Evolutionary conservation across 2,797 vertebrate genomes (phyloP).

Genomic region (Distichodus sexfasciatus): DNA sequence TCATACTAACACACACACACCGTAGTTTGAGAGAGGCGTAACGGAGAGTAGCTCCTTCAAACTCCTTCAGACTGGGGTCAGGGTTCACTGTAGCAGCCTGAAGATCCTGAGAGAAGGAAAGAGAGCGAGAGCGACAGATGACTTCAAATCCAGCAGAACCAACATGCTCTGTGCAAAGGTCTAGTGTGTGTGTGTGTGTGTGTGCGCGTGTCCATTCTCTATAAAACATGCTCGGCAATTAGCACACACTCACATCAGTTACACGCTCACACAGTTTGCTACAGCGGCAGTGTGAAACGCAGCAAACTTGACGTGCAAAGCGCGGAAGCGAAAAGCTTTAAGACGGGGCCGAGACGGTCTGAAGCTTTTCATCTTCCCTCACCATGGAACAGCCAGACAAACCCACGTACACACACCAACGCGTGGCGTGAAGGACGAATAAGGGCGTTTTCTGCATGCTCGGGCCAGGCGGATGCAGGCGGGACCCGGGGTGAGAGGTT

Average conservation of each 20-base stretch:
- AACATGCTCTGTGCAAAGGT: constrained; percentile 21
- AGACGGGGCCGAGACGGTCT: neutral
- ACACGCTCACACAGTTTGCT: neutral
- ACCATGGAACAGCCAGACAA: neutral
- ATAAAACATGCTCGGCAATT: constrained; percentile 18
- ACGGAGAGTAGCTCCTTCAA: constrained; percentile 95
- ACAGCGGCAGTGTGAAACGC: neutral
- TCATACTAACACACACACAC: constrained; percentile 48
- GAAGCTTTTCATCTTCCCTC: neutral
- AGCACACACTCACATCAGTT: neutral
- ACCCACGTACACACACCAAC: no score
- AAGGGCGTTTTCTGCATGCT: neutral
- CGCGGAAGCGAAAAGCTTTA: neutral
- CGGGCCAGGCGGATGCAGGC: neutral
- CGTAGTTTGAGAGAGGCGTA: constrained; percentile 95
- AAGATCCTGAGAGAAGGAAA: constrained; percentile 80
- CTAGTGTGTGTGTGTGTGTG: neutral
- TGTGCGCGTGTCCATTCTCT: neutral
- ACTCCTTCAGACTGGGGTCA: constrained; percentile 97
- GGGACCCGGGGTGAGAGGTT: constrained; percentile 3
- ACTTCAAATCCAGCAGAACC: neutral
- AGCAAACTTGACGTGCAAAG: constrained; percentile 8
- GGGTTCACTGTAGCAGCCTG: constrained; percentile 95
- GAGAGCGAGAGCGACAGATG: constrained; percentile 1
- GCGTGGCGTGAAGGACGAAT: neutral